Evolutionary conservation across 1,140 invertebrate species (phyloP).

Genomic region (Callitettix versicolor): DNA sequence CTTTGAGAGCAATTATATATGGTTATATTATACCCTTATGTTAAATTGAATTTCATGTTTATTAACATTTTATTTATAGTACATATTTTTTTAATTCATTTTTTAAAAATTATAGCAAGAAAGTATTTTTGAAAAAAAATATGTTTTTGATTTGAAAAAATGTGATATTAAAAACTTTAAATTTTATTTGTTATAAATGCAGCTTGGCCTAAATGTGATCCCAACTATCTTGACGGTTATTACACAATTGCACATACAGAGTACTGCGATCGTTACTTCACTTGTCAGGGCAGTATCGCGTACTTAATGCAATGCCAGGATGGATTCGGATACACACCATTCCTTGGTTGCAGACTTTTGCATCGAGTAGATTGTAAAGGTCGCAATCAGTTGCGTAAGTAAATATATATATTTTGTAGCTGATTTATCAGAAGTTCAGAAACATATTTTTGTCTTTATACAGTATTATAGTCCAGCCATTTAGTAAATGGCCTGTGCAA

Average conservation of each 20-base stretch:
- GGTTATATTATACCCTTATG: too few relatives aligned
- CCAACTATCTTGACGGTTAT: conserved; percentile 12
- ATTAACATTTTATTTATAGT: too few relatives aligned
- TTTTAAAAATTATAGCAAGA: too few relatives aligned
- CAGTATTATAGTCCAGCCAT: too few relatives aligned
- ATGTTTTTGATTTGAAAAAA: neutral
- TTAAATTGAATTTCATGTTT: too few relatives aligned
- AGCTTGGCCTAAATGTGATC: conserved; percentile 19
- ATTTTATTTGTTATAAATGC: neutral
- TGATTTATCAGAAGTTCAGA: neutral
- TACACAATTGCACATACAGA: conserved; percentile 19
- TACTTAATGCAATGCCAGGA: conserved; percentile 23
- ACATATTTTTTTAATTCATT: too few relatives aligned
- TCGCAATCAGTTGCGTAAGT: conserved; percentile 23
- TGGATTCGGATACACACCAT: conserved; percentile 22
- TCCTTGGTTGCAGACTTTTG: conserved; percentile 21
- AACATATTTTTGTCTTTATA: neutral
- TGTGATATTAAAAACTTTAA: neutral
- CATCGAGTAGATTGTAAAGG: conserved; percentile 23
- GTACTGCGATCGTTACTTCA: conserved; percentile 23
- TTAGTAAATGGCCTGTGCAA: too few relatives aligned
- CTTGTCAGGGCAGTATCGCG: conserved; percentile 19
- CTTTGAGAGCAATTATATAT: too few relatives aligned
- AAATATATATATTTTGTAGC: conserved; percentile 2
- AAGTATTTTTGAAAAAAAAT: too few relatives aligned